phyloP scores from a whole-genome alignment of 1,140 invertebrate species.

The Leptinotarsa texana region DNA sequence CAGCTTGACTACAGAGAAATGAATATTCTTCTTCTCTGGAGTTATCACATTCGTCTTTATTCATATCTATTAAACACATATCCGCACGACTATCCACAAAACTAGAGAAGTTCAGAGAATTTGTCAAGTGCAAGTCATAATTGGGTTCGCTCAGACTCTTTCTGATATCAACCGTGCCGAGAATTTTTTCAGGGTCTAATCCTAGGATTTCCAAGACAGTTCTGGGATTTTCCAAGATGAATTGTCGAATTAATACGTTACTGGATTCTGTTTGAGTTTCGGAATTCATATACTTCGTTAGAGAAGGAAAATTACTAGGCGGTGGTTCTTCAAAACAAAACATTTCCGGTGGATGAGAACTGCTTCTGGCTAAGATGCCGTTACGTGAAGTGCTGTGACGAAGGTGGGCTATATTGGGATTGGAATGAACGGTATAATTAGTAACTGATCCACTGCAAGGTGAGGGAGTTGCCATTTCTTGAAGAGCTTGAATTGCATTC shows the following conservation, averaged over 20 bases:
- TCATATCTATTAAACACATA: slow-evolving; percentile 34
- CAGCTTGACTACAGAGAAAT: slow-evolving; percentile 35
- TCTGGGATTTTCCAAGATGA: slow-evolving; percentile 58
- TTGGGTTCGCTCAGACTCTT: slow-evolving; percentile 52
- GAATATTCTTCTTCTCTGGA: slow-evolving; percentile 34
- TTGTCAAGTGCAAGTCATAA: slow-evolving; percentile 24
- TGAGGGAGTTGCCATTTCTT: slow-evolving; percentile 74
- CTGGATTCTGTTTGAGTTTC: slow-evolving; percentile 58
- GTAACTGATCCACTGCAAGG: slow-evolving; percentile 54
- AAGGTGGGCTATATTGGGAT: slow-evolving; percentile 66
- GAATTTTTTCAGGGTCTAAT: slow-evolving; percentile 56
- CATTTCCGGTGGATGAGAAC: slow-evolving; percentile 80
- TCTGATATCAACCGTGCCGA: slow-evolving; percentile 43
- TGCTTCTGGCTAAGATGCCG: slow-evolving; percentile 68
- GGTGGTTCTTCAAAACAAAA: slow-evolving; percentile 67
- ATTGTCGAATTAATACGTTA: slow-evolving; percentile 53
- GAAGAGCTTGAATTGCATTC: slow-evolving; percentile 79
- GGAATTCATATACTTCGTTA: slow-evolving; percentile 45
- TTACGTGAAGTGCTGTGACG: slow-evolving; percentile 54
- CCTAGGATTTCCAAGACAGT: slow-evolving; percentile 59
- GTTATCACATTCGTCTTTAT: slow-evolving; percentile 28
- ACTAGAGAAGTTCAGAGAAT: slow-evolving; percentile 2
- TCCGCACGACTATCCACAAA: slow-evolving; percentile 24
- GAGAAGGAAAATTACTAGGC: slow-evolving; percentile 30
- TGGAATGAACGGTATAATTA: slow-evolving; percentile 67